Conservation (phyloP, 2,797 vertebrate species). For the Parauchenoglanis ngamensis region DNA sequence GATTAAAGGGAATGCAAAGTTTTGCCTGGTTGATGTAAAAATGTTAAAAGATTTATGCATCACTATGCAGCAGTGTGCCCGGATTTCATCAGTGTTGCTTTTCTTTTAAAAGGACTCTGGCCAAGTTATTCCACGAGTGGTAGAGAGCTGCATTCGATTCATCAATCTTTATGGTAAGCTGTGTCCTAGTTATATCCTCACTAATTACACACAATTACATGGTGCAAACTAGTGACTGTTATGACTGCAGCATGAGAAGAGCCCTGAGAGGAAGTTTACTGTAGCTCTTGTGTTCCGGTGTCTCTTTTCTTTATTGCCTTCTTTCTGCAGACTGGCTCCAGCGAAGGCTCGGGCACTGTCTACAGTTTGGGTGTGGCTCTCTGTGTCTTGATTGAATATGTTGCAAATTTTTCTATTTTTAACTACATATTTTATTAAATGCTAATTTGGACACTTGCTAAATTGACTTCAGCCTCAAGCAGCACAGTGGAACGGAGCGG, state of each 20-base stretch:
- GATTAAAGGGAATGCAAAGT: background rate
- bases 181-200: background rate
- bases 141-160: constrained; percentile 97
- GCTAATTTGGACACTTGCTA: constrained; percentile 63
- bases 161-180: constrained; percentile 96
- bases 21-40: background rate
- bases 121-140: constrained; percentile 93
- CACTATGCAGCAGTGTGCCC: background rate
- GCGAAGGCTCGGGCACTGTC: constrained; percentile 35
- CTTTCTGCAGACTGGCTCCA: constrained; percentile 24
- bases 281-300: background rate
- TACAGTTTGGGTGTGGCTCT: constrained; percentile 47
- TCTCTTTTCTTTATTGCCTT: constrained; percentile 20
- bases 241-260: constrained; percentile 11
- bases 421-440: constrained; percentile 63
- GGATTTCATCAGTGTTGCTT: constrained; percentile 3
- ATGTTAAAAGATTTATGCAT: background rate
- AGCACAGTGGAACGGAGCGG: background rate
- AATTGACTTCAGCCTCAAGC: constrained; percentile 54
- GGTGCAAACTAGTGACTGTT: background rate
- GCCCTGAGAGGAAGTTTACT: background rate
- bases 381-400: constrained; percentile 28
- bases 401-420: constrained; percentile 32
- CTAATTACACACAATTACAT: constrained; percentile 5
- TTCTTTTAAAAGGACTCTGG: constrained; percentile 84